Base-by-base conservation (phyloP, 2,888 invertebrate genomes). In the Geotrupes spiniger region DNA sequence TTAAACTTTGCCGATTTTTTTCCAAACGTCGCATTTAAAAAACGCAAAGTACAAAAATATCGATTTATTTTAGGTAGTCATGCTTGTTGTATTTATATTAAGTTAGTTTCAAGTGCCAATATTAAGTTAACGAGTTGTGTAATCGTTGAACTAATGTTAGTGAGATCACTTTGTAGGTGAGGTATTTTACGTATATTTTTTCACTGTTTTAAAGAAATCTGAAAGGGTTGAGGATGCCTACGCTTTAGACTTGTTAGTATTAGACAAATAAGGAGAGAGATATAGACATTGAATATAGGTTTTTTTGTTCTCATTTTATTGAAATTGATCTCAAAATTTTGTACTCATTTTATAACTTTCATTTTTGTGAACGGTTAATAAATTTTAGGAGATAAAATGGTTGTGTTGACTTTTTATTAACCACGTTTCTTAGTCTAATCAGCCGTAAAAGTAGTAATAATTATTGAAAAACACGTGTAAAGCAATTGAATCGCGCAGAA, bases 281-380 rank as follows among this genome's bases (percentile, higher is more conserved):
- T 46, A 46, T 46, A 46, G 46, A 46, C 46, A 46, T 33, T 28
- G 29, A 39, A 14, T 26, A 26, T 26, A 25, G n/a, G 16, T 39
- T 31, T n/a, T n/a, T 33, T 33, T 27, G 40, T 26, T 46, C 46
- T 46, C 26, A 46, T 29, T 39, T 27, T 33, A 33, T 11, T 26
- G 14, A 12, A 27, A 29, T 40, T 40, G 46, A 46, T 46, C 46
- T 46, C 46, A 46, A 46, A 46, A 46, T 46, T 46, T 46, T 40
- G 29, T 14, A 14, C 15, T 46, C 21, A 10, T 29, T 39, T 31
- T 46, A 29, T 46, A 29, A 26, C 31, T 40, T 46, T 40, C 40
- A 46, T 46, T 46, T n/a, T 26, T 46, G 46, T 46, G 46, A 40
- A 46, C 15, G 39, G 38, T 33, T 36, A 38, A 38, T 38, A 38